phyloP scores from a whole-genome alignment of 2,888 invertebrate species.

The Agrilus cyanescens region DNA sequence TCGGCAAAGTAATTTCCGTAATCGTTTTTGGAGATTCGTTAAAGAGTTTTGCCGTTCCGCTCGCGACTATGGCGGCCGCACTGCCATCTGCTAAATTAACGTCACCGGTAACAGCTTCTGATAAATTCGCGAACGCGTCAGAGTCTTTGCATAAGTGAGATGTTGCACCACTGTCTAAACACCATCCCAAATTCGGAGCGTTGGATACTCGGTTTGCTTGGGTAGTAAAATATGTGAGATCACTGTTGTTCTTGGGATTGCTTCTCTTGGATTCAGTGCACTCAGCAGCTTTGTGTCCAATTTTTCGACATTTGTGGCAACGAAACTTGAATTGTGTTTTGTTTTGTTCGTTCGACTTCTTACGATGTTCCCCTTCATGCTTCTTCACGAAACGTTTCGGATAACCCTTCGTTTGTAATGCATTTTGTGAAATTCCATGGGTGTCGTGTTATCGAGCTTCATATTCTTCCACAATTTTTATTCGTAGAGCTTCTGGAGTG shows the following conservation, averaged over 20 bases:
- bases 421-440: neutral
- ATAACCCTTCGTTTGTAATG: neutral
- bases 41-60: neutral
- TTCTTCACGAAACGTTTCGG: no score
- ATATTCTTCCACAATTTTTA: conserved; percentile 23
- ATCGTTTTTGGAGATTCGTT: neutral
- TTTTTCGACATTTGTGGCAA: conserved; percentile 1
- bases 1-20: no score
- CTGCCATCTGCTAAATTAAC: neutral
- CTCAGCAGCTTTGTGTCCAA: conserved; percentile 2
- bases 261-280: no score
- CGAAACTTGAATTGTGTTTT: conserved; percentile 2
- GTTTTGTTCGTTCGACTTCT: neutral
- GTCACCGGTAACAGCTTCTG: neutral
- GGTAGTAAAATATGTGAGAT: no score
- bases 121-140: neutral
- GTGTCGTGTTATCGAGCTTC: conserved; percentile 13
- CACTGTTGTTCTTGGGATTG: no score
- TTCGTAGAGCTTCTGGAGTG: conserved; percentile 18
- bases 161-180: conserved; percentile 9
- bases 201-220: no score
- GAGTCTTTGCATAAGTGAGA: conserved; percentile 7
- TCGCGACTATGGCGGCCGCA: neutral
- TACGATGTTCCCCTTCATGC: neutral
- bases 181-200: neutral